Percentiles rank a stretch among this genome's conserved stretches.
Conservation (phyloP, 2,797 vertebrate genomes). For the Balearica regulorum region DNA sequence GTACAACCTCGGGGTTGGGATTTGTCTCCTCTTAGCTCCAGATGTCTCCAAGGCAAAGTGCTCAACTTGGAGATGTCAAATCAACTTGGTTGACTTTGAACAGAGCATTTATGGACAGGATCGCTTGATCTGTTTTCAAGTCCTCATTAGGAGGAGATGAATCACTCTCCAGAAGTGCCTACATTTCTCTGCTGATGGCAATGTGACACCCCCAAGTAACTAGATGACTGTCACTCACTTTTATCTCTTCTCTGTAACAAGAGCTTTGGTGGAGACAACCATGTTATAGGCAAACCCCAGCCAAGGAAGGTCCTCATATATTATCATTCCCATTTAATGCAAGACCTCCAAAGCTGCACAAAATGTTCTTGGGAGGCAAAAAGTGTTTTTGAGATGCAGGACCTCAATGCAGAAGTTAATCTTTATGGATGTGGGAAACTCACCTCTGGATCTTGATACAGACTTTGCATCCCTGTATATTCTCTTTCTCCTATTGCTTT, state of each 20-base stretch:
- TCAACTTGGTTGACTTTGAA: background rate
- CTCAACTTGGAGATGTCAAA: background rate
- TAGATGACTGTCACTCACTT: fast-evolving
- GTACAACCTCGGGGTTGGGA: background rate
- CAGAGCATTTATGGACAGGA: background rate
- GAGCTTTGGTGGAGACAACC: background rate
- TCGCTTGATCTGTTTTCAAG: background rate
- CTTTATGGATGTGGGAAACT: background rate
- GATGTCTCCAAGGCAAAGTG: background rate
- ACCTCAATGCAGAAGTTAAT: fast-evolving
- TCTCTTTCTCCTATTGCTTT: background rate
- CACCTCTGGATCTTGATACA: fast-evolving
- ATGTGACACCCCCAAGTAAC: fast-evolving
- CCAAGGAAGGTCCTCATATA: fast-evolving
- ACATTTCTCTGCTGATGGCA: background rate
- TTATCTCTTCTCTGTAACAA: background rate
- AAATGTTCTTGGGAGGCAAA: too few relatives aligned
- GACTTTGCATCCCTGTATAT: background rate
- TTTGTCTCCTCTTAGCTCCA: background rate
- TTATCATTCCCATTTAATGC: background rate
- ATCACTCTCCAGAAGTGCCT: background rate
- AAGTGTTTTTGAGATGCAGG: background rate
- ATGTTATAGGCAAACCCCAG: fast-evolving
- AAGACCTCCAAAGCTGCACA: background rate
- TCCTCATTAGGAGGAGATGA: background rate